These are phyloP conservation scores for Poeciliopsis turrubarensis DNA, from an alignment of 2,113 vertebrate genomes.

Conservation along the genomic window DNA sequence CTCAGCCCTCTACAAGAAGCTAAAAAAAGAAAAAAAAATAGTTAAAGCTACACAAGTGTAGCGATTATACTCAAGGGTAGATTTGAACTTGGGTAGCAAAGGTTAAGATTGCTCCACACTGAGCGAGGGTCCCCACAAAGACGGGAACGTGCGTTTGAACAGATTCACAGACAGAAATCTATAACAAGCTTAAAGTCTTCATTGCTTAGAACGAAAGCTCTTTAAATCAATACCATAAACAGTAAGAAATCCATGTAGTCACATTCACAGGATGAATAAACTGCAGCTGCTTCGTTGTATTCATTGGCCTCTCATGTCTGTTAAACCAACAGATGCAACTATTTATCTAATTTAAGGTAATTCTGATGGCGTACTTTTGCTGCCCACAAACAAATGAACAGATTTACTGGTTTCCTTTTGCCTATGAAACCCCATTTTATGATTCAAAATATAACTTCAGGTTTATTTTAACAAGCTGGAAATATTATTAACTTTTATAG, in stretches of 20 bases:
- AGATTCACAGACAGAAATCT: conserved; percentile 43
- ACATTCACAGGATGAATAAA: conserved; percentile 49
- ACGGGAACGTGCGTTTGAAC: not conserved
- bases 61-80: no score
- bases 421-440: conserved; percentile 38
- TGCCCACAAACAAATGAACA: conserved; percentile 56
- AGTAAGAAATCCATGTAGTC: conserved; percentile 43
- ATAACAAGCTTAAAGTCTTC: conserved; percentile 30
- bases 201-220: conserved; percentile 34
- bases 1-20: not conserved
- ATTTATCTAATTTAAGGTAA: conserved; percentile 59
- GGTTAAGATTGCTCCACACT: not conserved
- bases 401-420: conserved; percentile 57
- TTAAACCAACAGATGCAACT: conserved; percentile 66
- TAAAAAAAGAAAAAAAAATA: not conserved
- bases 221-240: conserved; percentile 61
- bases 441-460: conserved; percentile 14
- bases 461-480: conserved; percentile 40
- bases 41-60: not conserved
- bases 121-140: not conserved
- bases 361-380: conserved; percentile 43
- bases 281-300: conserved; percentile 45
- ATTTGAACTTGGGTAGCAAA: not conserved
- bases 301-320: conserved; percentile 67
- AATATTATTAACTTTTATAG: conserved; percentile 43